Evolutionary conservation across 2,888 invertebrate species (phyloP).

Genomic region (Limnephilus marmoratus): DNA sequence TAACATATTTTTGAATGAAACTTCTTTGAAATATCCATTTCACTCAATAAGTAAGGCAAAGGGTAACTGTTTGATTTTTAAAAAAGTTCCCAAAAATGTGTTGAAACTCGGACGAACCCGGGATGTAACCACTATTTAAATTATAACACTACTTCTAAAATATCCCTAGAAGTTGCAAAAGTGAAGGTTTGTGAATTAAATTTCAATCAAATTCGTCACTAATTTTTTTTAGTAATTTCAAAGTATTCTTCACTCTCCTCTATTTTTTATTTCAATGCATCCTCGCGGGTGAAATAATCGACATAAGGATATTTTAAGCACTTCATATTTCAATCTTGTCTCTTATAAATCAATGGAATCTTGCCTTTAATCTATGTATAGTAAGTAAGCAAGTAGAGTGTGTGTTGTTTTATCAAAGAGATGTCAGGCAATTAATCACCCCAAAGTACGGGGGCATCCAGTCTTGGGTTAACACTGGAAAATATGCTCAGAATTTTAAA

Average conservation of each 20-base stretch:
- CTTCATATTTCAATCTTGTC: not conserved
- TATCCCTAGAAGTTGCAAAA: no score
- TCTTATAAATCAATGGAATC: not conserved
- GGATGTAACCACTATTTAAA: no score
- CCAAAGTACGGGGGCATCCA: not conserved
- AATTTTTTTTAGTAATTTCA: not conserved
- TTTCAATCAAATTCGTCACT: no score
- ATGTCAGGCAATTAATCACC: conserved; percentile 24
- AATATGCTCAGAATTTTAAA: conserved; percentile 7
- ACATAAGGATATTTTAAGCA: not conserved
- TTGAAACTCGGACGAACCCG: no score
- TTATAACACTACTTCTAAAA: no score
- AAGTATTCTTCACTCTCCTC: not conserved
- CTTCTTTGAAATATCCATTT: no score
- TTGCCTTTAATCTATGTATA: not conserved
- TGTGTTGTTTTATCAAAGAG: conserved; percentile 37
- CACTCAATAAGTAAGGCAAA: no score
- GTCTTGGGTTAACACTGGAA: not conserved
- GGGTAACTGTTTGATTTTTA: no score
- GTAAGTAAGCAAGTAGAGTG: not conserved
- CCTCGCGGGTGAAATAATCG: no score
- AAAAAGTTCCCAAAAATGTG: no score
- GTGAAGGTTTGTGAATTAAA: no score
- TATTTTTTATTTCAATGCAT: not conserved
- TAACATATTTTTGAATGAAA: no score